Percentiles rank a stretch among this genome's conserved stretches.
Evolutionary conservation across 2,113 vertebrate species (phyloP).

Genomic region (Prionailurus bengalensis): DNA sequence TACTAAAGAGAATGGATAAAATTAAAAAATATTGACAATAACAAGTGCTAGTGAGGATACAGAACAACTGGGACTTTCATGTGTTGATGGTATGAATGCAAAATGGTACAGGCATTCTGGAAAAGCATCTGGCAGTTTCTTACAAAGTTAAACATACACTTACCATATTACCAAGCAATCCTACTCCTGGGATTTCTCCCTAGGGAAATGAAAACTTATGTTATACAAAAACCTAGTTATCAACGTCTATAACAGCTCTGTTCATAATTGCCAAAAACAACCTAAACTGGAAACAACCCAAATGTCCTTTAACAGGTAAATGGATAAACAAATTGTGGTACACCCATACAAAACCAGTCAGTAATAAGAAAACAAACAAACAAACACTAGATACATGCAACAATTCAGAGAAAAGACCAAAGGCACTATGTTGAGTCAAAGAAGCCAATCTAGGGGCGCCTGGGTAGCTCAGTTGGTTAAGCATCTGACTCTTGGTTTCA

Average conservation of each 20-base stretch:
- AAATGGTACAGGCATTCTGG: neutral
- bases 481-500: no score
- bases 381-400: neutral
- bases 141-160: constrained; percentile 56
- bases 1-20: constrained; percentile 26
- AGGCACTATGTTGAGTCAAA: constrained; percentile 10
- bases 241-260: constrained; percentile 10
- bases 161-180: constrained; percentile 58
- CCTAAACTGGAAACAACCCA: neutral
- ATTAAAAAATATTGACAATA: neutral
- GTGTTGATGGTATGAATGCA: neutral
- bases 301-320: constrained; percentile 28
- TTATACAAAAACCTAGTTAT: constrained; percentile 44
- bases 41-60: neutral
- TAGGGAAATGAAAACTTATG: constrained; percentile 57
- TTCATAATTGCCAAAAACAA: constrained; percentile 6
- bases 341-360: neutral
- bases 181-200: constrained; percentile 54
- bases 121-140: constrained; percentile 32
- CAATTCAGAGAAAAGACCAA: constrained; percentile 7
- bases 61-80: neutral
- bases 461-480: no score
- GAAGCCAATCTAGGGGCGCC: neutral
- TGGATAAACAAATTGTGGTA: constrained; percentile 22
- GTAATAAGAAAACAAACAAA: neutral